Base-by-base conservation (phyloP, 2,797 vertebrate species). In the Fringilla coelebs region DNA sequence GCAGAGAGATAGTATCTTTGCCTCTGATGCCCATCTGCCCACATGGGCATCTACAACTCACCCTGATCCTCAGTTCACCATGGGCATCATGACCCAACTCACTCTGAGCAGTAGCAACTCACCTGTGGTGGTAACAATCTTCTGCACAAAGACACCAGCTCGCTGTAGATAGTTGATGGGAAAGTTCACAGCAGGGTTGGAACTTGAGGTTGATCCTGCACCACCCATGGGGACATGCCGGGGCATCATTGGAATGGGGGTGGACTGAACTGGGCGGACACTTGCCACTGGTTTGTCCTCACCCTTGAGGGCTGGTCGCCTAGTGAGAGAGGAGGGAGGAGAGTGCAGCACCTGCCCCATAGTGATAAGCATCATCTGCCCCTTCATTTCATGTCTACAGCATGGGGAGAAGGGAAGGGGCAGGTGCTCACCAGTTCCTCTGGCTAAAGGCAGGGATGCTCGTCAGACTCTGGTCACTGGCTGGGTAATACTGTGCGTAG, bases 221-320 rank as follows among this genome's bases (percentile, higher is more conserved):
- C 94, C 78, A 46, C 98, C 98, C 97, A 99, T 96, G 26, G 98
- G 96, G 15, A 98, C 99, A 57, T 99, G 99, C 31, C 99, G 98
- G 60, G 99, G 99, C 99, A 99, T 99, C 99, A 99, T 99, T 86
- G 99, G 99, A 96, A 99, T 99, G 13, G 99, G 99, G 5, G 99
- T 99, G 52, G 99, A 99, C 96, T 99, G 99, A 95, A 99, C 99
- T 43, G 99, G 99, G 84, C 99, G 98, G 88, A 99, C 99, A 2
- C 99, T 99, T 68, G 99, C 99, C 92, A 99, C 99, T 0, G 99
- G 99, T 96, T 99, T 99, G 93, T 99, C 99, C 77, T 99, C 99
- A 20, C 98, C 98, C 95, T 99, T 98, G 45, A 98, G 97, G 73
- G 98, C 96, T 74, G 98, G 98, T 76, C 99, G 98, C 99, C 99